Base-by-base conservation (phyloP, 2,113 vertebrate genomes). In the Pelecanoides urinatrix region DNA sequence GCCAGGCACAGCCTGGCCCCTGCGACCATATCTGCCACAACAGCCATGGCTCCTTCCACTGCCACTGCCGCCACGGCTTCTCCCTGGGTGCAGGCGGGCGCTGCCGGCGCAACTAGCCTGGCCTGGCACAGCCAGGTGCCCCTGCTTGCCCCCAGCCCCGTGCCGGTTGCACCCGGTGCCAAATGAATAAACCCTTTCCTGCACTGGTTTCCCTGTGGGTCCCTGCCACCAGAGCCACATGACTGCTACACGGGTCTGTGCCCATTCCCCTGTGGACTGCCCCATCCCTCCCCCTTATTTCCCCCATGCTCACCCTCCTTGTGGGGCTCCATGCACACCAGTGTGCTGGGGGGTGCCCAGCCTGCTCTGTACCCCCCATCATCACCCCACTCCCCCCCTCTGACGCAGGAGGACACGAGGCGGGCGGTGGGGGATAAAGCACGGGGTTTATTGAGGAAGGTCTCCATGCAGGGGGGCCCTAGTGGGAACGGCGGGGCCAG, bases 1-100 rank as follows among this genome's bases (percentile, higher is more conserved):
- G 95, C 73, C 71, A 73, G 78, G 77, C 85, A 74, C 71, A 87
- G 38, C 88, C 68, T 34, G 36, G 79, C 9, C 92, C 76, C 18
- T 98, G 97, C 0, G 44, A 97, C 21, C 96, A 95, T 26, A 44
- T 96, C 76, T 97, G 97, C 89, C 96, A 97, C 76, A 97, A 97
- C 83, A 96, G 83, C 14, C 79, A 6, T 0, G 94, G 97, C 61
- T 96, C 97, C 66, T 97, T 96, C 58, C 93, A 94, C 66, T 97
- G 96, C 76, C 96, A 93, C 75, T 95, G 96, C 86, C 71, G 6
- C 65, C 68, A 34, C 0, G 95, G 84, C 74, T 97, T 96, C 86
- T 91, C 84, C 52, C 85, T 95, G 63, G 72, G 6, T 0, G 6
- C 6, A 1, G 90, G 83, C 0, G 59, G 75, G 10, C 36, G 2